phyloP scores from a whole-genome alignment of 2,888 invertebrate species.

The Lucinisca nassula region DNA sequence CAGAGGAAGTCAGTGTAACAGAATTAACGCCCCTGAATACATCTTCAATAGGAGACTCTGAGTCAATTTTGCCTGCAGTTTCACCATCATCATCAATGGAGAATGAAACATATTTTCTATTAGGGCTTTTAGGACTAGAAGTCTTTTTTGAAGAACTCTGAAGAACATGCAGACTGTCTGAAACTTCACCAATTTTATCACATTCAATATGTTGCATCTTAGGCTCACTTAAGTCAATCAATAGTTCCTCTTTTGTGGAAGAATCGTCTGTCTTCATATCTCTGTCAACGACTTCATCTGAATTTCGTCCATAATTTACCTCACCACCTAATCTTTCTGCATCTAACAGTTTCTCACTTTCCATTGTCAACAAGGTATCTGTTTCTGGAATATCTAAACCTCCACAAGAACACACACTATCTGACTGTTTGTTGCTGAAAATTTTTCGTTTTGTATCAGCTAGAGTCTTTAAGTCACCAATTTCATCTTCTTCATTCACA shows the following conservation, averaged over 20 bases:
- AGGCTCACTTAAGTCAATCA: background rate
- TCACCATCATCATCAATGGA: conserved; percentile 19
- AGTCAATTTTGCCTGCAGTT: background rate
- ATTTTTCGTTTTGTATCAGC: conserved; percentile 4
- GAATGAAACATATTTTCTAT: background rate
- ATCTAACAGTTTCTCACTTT: background rate
- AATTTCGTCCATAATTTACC: conserved; percentile 23
- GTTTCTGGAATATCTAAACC: background rate
- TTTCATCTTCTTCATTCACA: background rate
- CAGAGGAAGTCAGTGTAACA: background rate
- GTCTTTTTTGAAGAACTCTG: conserved; percentile 29
- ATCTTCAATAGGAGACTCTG: background rate
- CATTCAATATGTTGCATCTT: background rate
- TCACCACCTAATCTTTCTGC: background rate
- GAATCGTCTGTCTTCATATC: conserved; percentile 7
- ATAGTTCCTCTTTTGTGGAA: background rate
- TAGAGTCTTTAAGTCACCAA: background rate
- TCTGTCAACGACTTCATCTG: background rate
- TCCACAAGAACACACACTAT: conserved; percentile 76
- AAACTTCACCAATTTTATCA: conserved; percentile 13
- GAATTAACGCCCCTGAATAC: background rate
- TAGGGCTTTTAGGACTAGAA: background rate
- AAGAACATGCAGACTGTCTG: conserved; percentile 2
- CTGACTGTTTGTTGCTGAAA: conserved; percentile 48
- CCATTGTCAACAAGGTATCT: background rate